phyloP scores from a whole-genome alignment of 2,113 vertebrate genomes.

The Piliocolobus tephrosceles region DNA sequence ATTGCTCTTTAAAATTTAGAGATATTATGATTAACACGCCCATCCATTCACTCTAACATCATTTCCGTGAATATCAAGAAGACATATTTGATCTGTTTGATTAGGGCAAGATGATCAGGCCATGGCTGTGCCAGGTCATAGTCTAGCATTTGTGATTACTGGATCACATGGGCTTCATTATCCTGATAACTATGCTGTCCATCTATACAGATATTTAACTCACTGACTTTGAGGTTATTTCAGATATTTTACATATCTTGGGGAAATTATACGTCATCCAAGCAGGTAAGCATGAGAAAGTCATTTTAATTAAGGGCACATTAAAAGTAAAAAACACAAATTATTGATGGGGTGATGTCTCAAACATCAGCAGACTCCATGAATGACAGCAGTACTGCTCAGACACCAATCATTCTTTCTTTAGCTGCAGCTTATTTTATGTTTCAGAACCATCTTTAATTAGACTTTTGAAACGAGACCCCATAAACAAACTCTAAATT shows the following conservation, averaged over 20 bases:
- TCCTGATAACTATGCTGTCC: not conserved
- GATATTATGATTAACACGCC: accelerated
- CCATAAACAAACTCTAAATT: conserved; percentile 45
- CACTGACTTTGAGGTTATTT: not conserved
- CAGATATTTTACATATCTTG: not conserved
- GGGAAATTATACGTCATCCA: not conserved
- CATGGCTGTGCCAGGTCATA: not conserved
- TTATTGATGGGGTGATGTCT: not conserved
- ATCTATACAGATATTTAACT: not conserved
- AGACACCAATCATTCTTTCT: not conserved
- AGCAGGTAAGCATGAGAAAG: not conserved
- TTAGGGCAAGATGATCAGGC: not conserved
- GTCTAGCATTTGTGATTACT: not conserved
- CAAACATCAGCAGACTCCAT: not conserved
- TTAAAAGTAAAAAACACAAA: conserved; percentile 28
- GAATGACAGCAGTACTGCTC: not conserved
- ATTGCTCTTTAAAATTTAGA: not conserved
- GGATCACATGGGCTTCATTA: not conserved
- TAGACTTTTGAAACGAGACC: conserved; percentile 30
- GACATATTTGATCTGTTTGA: not conserved
- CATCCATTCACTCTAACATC: not conserved
- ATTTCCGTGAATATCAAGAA: not conserved
- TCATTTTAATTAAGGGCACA: not conserved
- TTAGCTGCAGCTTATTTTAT: not conserved
- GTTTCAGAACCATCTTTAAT: conserved; percentile 48